Conservation (phyloP, 2,888 invertebrate species). For the Mimumesa dahlbomi region DNA sequence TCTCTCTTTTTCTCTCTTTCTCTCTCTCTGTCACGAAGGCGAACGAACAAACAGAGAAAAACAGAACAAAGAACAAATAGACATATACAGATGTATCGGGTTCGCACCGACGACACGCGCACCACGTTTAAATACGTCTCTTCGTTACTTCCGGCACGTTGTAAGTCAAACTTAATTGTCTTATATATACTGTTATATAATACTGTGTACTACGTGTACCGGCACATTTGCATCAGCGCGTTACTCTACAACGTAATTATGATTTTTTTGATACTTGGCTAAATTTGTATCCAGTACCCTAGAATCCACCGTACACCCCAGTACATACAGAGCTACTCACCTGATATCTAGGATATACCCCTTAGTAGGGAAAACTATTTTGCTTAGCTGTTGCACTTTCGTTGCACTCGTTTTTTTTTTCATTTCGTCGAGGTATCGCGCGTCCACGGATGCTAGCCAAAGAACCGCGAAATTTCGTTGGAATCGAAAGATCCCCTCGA, state of each 20-base stretch:
- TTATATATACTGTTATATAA: not conserved
- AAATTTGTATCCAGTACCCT: constrained; percentile 38
- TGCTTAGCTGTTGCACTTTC: constrained; percentile 60
- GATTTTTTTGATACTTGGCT: constrained; percentile 37
- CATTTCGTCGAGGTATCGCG: constrained; percentile 17
- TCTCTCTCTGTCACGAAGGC: constrained; percentile 56
- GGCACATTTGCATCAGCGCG: constrained; percentile 7
- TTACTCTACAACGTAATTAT: not conserved
- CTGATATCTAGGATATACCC: constrained; percentile 47
- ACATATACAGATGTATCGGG: constrained; percentile 29
- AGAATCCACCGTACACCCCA: constrained; percentile 48
- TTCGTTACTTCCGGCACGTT: constrained; percentile 45
- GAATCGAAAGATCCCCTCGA: too few species aligned
- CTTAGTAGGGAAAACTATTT: constrained; percentile 51
- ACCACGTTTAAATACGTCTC: constrained; percentile 36
- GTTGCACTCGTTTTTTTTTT: constrained; percentile 54
- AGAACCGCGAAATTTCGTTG: too few species aligned
- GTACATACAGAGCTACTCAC: constrained; percentile 59
- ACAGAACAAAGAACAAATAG: constrained; percentile 19
- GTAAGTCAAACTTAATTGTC: constrained; percentile 30
- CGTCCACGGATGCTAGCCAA: too few species aligned
- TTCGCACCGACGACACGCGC: constrained; percentile 47
- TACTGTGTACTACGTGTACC: constrained; percentile 26
- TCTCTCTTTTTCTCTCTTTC: too few species aligned
- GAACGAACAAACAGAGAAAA: constrained; percentile 39